Evolutionary conservation across 1,140 invertebrate genomes (phyloP).

Genomic region (Cydia fagiglandana): DNA sequence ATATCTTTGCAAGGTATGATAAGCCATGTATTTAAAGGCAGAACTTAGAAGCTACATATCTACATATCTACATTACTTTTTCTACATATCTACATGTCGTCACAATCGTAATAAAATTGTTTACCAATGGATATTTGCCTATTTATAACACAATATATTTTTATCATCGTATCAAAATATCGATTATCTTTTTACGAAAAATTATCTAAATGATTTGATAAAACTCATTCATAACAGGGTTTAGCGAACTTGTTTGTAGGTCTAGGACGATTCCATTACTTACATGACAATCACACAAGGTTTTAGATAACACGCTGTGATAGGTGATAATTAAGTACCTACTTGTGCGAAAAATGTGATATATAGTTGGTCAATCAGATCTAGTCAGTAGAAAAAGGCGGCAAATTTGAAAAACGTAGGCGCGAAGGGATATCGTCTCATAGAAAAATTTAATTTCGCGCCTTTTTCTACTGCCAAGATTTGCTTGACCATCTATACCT

Average conservation of each 20-base stretch:
- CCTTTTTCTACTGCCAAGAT: no score
- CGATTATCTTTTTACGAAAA: neutral
- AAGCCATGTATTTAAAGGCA: no score
- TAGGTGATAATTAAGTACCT: conserved; percentile 27
- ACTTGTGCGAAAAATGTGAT: neutral
- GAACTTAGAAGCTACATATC: no score
- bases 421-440: no score
- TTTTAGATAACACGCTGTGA: conserved; percentile 14
- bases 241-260: conserved; percentile 3
- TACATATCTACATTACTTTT: no score
- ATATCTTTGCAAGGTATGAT: no score
- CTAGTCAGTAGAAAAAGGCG: no score
- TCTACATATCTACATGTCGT: no score
- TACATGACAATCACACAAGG: neutral
- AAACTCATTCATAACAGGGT: neutral
- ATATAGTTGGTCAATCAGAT: no score
- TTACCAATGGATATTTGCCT: neutral
- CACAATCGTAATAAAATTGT: neutral
- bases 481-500: no score
- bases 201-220: conserved; percentile 15
- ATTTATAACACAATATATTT: neutral
- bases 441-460: no score
- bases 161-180: neutral
- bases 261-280: conserved; percentile 27
- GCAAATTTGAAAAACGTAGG: no score